Percentiles rank a stretch among this genome's conserved stretches.
Evolutionary conservation across 2,797 vertebrate species (phyloP).

Genomic region (Notolabrus celidotus): DNA sequence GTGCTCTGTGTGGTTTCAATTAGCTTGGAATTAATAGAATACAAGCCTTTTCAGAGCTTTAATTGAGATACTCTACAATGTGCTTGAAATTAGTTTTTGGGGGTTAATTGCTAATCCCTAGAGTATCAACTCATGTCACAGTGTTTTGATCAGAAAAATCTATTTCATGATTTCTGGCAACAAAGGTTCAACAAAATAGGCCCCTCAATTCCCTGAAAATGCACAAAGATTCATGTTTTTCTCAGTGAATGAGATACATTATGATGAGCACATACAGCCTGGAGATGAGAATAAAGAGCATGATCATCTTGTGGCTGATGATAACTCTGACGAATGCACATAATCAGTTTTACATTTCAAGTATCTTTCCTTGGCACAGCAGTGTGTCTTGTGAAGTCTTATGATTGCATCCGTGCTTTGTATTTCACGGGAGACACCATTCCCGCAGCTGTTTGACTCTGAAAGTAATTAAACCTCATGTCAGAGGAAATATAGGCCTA

Average conservation of each 20-base stretch:
- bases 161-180: slow-evolving; percentile 3
- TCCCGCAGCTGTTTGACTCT: slow-evolving; percentile 5
- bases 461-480: slow-evolving; percentile 23
- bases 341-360: slow-evolving; percentile 52
- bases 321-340: slow-evolving; percentile 42
- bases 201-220: slow-evolving; percentile 3
- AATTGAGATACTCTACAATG: neutral
- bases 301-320: no score
- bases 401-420: slow-evolving; percentile 43
- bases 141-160: slow-evolving; percentile 10
- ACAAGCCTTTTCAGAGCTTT: slow-evolving; percentile 14
- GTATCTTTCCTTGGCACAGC: slow-evolving; percentile 4
- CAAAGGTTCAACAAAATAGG: slow-evolving; percentile 3
- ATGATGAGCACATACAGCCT: slow-evolving; percentile 22
- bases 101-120: neutral
- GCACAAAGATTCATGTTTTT: neutral
- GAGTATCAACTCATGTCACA: neutral
- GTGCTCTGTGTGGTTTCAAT: slow-evolving; percentile 49
- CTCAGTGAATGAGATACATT: slow-evolving; percentile 22
- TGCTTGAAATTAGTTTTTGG: neutral
- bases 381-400: slow-evolving; percentile 59
- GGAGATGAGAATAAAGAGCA: slow-evolving; percentile 29
- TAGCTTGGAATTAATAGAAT: slow-evolving; percentile 40
- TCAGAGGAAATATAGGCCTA: neutral
- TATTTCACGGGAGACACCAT: neutral